Conservation (phyloP, 64 coral and sea anemone species). For the Trachythela sp. region DNA sequence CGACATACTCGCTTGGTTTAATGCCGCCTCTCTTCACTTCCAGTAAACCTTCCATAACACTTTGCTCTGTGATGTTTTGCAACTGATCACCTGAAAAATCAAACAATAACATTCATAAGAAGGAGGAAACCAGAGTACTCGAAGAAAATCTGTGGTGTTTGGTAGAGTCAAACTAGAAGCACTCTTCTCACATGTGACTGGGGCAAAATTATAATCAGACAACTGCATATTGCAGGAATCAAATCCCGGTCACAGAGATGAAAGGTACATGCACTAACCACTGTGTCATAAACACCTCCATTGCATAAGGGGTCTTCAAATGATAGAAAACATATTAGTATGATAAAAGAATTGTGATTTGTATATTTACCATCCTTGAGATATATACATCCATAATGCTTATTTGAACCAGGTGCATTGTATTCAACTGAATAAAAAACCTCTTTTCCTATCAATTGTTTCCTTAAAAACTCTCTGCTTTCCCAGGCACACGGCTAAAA, state of each 20-base stretch:
- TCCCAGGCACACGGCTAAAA: conserved; percentile 94
- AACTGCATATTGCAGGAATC: no score
- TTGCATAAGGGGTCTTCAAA: background rate
- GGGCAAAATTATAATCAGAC: no score
- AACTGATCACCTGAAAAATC: conserved; percentile 61
- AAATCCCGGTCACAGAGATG: no score
- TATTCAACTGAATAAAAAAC: conserved; percentile 91
- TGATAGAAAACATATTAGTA: background rate
- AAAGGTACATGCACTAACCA: no score
- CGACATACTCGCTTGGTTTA: conserved; percentile 78
- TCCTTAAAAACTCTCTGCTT: conserved; percentile 84
- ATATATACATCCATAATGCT: conserved; percentile 96
- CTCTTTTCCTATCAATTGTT: conserved; percentile 94
- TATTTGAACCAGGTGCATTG: conserved; percentile 81
- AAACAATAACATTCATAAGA: background rate
- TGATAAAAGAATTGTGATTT: background rate
- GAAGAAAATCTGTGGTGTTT: no score
- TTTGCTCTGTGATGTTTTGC: conserved; percentile 83
- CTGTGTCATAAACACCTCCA: background rate
- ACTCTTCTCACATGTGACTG: no score
- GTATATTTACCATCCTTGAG: conserved; percentile 55
- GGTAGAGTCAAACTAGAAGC: no score
- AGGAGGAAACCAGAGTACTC: background rate
- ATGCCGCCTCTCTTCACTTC: conserved; percentile 95
- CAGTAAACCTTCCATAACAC: conserved; percentile 86